A percentile compares a stretch with the other conserved stretches of the same genome.
Evolutionary conservation across 2,113 vertebrate species (phyloP).

Genomic region (Aldabrachelys gigantea): DNA sequence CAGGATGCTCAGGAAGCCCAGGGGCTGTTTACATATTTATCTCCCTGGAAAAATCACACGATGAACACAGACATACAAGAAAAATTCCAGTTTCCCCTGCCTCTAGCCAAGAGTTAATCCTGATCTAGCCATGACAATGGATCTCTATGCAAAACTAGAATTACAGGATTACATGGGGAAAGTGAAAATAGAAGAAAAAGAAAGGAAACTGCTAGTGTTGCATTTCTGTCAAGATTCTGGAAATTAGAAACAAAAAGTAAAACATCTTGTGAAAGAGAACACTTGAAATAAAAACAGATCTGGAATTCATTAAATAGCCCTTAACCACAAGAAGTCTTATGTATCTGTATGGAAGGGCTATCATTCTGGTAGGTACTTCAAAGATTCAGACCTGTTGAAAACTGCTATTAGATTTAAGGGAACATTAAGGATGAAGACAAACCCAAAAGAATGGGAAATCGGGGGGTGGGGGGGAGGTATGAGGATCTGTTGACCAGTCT

Average conservation of each 20-base stretch:
- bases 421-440: background rate
- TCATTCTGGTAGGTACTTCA: background rate
- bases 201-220: background rate
- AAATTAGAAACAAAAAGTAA: background rate
- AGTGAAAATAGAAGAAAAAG: background rate
- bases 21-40: accelerated
- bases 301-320: slow-evolving; percentile 25
- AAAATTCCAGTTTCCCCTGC: background rate
- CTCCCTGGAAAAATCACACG: background rate
- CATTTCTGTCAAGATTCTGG: background rate
- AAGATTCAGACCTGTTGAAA: background rate
- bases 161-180: background rate
- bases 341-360: background rate
- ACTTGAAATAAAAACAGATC: slow-evolving; percentile 7
- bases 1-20: background rate
- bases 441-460: background rate
- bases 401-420: background rate
- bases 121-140: background rate
- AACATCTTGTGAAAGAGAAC: background rate
- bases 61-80: background rate
- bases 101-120: background rate
- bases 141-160: background rate
- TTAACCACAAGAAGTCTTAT: background rate
- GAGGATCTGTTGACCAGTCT: background rate
- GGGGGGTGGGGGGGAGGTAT: background rate